These are phyloP conservation scores for Corythornis vintsioides DNA, from an alignment of 2,113 vertebrate genomes.

Conservation along the genomic window DNA sequence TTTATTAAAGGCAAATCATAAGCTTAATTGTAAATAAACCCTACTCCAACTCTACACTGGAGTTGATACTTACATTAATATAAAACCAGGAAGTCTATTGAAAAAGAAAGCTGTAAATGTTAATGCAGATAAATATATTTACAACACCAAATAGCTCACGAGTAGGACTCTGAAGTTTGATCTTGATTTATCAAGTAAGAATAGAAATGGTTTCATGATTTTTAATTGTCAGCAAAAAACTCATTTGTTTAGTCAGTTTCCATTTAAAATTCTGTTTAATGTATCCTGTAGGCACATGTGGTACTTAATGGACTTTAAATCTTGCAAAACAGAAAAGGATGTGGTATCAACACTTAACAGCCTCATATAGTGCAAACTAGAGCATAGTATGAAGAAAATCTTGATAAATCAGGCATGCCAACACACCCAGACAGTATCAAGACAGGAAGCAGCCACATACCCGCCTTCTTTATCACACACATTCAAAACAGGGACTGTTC, in stretches of 20 bases:
- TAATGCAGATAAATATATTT: neutral
- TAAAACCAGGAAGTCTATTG: neutral
- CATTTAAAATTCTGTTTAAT: neutral
- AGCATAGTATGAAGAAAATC: neutral
- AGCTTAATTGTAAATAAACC: neutral
- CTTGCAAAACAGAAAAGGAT: neutral
- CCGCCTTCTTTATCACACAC: neutral
- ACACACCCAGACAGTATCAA: conserved; percentile 9
- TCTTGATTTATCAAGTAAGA: neutral
- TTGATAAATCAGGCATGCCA: conserved; percentile 27
- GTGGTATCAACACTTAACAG: neutral
- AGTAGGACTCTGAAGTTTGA: neutral
- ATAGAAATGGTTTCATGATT: neutral
- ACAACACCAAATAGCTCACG: neutral
- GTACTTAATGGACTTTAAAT: neutral
- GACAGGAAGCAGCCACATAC: conserved; percentile 12
- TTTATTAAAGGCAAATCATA: neutral
- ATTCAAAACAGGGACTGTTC: neutral
- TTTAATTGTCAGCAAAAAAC: neutral
- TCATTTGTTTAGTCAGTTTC: neutral
- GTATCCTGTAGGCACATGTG: neutral
- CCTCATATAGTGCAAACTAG: neutral
- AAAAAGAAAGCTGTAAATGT: neutral
- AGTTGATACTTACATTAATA: neutral
- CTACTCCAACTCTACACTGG: neutral